Evolutionary conservation across 2,797 vertebrate genomes (phyloP).

Genomic region (Pseudomugil tenellus): DNA sequence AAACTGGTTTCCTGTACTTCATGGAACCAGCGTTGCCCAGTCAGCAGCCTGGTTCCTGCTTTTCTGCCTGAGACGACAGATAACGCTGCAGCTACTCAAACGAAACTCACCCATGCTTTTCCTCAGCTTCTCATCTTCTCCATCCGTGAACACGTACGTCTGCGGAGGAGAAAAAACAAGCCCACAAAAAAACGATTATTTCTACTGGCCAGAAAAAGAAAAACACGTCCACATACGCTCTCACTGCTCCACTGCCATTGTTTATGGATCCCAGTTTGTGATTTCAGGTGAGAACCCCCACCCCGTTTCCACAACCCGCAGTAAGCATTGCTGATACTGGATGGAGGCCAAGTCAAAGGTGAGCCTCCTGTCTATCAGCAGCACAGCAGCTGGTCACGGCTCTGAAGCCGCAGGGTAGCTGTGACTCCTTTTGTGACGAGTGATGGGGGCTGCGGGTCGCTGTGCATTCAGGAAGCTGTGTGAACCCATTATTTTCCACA

Average conservation of each 20-base stretch:
- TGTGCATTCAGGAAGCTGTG: constrained; percentile 54
- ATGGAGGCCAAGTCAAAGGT: constrained; percentile 47
- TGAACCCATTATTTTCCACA: constrained; percentile 53
- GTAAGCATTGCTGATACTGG: constrained; percentile 13
- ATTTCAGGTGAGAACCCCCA: constrained; percentile 57
- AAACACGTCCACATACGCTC: constrained; percentile 17
- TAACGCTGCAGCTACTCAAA: constrained; percentile 58
- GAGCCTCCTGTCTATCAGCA: constrained; percentile 51
- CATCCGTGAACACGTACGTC: constrained; percentile 97
- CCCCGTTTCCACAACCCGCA: constrained; percentile 36
- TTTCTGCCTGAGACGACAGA: constrained; percentile 54
- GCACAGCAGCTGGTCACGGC: constrained; percentile 40
- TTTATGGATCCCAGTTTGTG: constrained; percentile 27
- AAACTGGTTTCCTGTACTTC: constrained; percentile 60
- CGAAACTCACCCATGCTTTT: constrained; percentile 88
- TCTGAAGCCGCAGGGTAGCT: not conserved
- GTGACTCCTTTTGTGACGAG: constrained; percentile 41
- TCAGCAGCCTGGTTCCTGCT: constrained; percentile 67
- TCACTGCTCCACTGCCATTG: constrained; percentile 12
- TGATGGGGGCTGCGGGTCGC: constrained; percentile 60
- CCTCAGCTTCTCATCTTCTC: constrained; percentile 89
- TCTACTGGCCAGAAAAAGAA: constrained; percentile 11
- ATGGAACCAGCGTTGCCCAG: constrained; percentile 57
- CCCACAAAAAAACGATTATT: constrained; percentile 26
- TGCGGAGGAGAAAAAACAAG: constrained; percentile 71